phyloP scores from a whole-genome alignment of 2,113 vertebrate genomes.

The Sciurus niger region DNA sequence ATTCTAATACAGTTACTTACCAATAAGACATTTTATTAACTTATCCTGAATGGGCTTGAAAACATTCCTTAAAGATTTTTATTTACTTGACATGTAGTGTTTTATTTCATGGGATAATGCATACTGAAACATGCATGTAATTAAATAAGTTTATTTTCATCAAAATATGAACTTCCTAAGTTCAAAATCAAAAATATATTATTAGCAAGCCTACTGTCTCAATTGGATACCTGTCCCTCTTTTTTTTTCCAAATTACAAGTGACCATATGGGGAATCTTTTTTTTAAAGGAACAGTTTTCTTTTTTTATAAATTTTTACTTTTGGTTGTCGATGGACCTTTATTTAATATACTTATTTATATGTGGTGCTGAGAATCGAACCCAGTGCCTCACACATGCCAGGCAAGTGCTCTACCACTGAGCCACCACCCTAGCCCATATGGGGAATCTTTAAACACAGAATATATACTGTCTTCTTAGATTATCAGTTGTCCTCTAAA shows the following conservation, averaged over 20 bases:
- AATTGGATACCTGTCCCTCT: fast-evolving
- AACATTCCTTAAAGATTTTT: neutral
- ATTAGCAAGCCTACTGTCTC: neutral
- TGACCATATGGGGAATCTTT: neutral
- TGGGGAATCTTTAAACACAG: neutral
- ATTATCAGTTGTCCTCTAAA: neutral
- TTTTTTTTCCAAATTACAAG: fast-evolving
- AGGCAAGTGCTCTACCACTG: too few relatives aligned
- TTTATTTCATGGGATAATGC: neutral
- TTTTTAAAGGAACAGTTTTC: too few relatives aligned
- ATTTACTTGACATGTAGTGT: neutral
- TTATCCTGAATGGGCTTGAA: neutral
- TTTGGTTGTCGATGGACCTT: too few relatives aligned
- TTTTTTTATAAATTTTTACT: too few relatives aligned
- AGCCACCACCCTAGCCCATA: too few relatives aligned
- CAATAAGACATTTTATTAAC: neutral
- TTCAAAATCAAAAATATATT: neutral
- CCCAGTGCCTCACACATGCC: too few relatives aligned
- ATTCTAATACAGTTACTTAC: neutral
- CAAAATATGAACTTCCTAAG: neutral
- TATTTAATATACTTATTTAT: too few relatives aligned
- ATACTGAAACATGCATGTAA: neutral
- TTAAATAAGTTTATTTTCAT: neutral
- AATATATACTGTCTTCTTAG: neutral
- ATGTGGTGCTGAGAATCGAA: too few relatives aligned